Base-by-base conservation (phyloP, 2,797 vertebrate genomes). In the Mico argentatus region DNA sequence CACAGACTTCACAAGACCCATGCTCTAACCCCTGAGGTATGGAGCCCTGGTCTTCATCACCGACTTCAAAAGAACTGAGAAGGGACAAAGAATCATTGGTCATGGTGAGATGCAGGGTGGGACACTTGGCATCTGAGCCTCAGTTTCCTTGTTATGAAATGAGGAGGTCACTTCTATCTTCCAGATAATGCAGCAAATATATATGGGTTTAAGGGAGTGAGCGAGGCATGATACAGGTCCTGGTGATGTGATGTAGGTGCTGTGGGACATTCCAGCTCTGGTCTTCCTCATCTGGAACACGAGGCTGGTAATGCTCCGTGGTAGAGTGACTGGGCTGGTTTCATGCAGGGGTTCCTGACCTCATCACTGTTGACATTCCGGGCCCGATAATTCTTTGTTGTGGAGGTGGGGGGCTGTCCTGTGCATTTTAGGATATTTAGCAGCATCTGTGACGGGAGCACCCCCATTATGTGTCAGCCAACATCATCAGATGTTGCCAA, bases 191-290 rank as follows among this genome's bases (percentile, higher is more conserved):
- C 13, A 61, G 27, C 48, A 14, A 89, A 75, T 41, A 13, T 24
- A 6, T 7, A 0, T 84, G 55, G 17, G 41, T 5, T 90, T 30
- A 33, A 44, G 84, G 57, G 1, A 39, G 80, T 5, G 15, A 79
- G 44, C 2, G 13, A 39, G 59, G 46, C 61, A 15, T 1, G 0
- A 9, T 39, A 22, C 22, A 3, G 19, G 12, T 61, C 9, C 84
- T 61, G 33, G 41, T 1, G 0, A 12, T 19, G 4, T 0, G 33
- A 19, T 46, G 24, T 22, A 2, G 7, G 9, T 3, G 0, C 19
- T 10, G 4, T 12, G 48, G 44, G 26, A 33, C 12, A 2, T 55
- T 20, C 27, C 2, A 10, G 22, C 27, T 67, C n/a, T 86, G 9
- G 0, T 33, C 13, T 33, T 39, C 80, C 26, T 15, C 50, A 0